Evolutionary conservation across 2,888 invertebrate species (phyloP).

Genomic region (Lasioglossum lativentre): DNA sequence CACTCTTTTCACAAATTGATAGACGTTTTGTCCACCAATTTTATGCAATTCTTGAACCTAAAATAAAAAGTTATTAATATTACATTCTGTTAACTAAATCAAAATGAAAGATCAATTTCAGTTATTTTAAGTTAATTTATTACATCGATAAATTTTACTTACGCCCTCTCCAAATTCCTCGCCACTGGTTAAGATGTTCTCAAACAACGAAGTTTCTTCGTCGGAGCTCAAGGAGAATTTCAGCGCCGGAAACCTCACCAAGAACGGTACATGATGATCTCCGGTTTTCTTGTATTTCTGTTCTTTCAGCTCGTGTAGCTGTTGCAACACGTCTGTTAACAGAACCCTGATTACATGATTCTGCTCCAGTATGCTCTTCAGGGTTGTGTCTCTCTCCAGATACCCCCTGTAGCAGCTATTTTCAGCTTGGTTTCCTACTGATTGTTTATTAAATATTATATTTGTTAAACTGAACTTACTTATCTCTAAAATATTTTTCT

Average conservation of each 20-base stretch:
- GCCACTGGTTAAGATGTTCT: not conserved
- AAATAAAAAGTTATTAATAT: not conserved
- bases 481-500: not conserved
- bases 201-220: not conserved
- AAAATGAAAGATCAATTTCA: slow-evolving; percentile 4
- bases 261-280: too few relatives aligned
- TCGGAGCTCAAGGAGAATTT: not conserved
- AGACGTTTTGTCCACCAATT: not conserved
- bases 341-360: too few relatives aligned
- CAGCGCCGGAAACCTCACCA: accelerated
- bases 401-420: too few relatives aligned
- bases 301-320: too few relatives aligned
- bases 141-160: not conserved
- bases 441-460: not conserved
- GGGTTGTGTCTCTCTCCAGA: too few relatives aligned
- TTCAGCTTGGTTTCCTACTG: not conserved
- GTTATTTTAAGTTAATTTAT: not conserved
- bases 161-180: not conserved
- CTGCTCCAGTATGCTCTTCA: too few relatives aligned
- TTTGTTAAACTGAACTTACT: not conserved
- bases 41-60: not conserved
- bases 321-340: too few relatives aligned
- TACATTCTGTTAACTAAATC: not conserved
- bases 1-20: not conserved
- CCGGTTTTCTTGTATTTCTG: too few relatives aligned